Percentiles rank a stretch among this genome's conserved stretches.
phyloP scores from a whole-genome alignment of 2,888 invertebrate species.

The Perizoma flavofasciatum region DNA sequence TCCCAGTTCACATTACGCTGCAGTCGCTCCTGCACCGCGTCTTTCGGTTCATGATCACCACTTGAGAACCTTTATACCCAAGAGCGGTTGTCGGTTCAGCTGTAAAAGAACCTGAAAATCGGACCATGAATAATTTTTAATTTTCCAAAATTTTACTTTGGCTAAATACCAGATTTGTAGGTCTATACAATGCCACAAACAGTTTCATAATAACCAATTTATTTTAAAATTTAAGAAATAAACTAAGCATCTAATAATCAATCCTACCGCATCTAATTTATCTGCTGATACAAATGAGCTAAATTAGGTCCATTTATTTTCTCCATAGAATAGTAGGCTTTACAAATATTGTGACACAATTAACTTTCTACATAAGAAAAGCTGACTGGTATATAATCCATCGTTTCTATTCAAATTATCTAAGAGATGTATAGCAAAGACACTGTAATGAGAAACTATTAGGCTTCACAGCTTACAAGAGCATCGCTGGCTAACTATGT shows the following conservation, averaged over 20 bases:
- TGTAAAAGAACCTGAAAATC: too few species aligned
- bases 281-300: constrained; percentile 32
- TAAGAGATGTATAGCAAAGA: constrained; percentile 19
- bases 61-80: too few species aligned
- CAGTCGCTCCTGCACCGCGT: too few species aligned
- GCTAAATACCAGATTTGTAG: too few species aligned
- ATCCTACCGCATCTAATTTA: constrained; percentile 36
- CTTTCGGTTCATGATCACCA: too few species aligned
- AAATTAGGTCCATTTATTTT: constrained; percentile 13
- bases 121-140: too few species aligned
- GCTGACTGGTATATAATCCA: constrained; percentile 30
- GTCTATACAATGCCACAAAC: too few species aligned
- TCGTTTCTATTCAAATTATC: constrained; percentile 29
- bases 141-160: too few species aligned
- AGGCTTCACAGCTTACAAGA: constrained; percentile 1
- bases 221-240: too few species aligned
- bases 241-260: neutral
- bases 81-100: too few species aligned
- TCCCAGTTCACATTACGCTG: too few species aligned
- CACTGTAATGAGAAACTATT: constrained; percentile 23
- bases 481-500: neutral
- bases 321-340: constrained; percentile 16
- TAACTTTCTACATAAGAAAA: constrained; percentile 35
- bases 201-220: too few species aligned
- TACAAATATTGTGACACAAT: constrained; percentile 26